phyloP scores from a whole-genome alignment of 2,113 vertebrate species.

The Triplophysa tibetana region DNA sequence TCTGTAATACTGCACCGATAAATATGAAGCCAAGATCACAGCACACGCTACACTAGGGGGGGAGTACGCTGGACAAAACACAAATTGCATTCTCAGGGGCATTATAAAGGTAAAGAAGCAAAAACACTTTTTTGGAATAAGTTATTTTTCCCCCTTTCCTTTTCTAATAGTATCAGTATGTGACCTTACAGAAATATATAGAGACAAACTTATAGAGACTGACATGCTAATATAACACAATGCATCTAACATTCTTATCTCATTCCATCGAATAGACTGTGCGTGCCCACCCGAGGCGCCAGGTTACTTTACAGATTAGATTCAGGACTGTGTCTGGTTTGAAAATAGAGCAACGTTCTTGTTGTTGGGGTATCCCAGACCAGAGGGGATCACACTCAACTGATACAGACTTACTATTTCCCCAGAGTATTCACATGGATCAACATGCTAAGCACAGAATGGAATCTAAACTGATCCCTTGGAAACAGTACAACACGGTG shows the following conservation, averaged over 20 bases:
- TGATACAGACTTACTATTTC: constrained; percentile 27
- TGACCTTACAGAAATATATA: background rate
- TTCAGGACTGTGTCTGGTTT: constrained; percentile 35
- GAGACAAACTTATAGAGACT: background rate
- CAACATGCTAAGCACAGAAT: constrained; percentile 25
- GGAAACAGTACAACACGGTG: constrained; percentile 26
- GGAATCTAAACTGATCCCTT: constrained; percentile 35
- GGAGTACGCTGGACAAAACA: background rate
- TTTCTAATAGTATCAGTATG: no score
- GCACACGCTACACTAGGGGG: background rate
- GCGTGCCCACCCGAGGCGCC: constrained; percentile 14
- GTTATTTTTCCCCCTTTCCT: no score
- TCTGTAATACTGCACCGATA: constrained; percentile 29
- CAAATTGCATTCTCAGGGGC: no score
- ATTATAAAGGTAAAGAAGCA: no score
- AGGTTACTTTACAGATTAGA: constrained; percentile 5
- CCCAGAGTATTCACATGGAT: constrained; percentile 20
- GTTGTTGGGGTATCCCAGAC: constrained; percentile 22
- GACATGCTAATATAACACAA: no score
- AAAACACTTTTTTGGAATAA: no score
- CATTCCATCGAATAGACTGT: background rate
- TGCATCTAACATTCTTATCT: constrained; percentile 1
- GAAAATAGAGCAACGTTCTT: constrained; percentile 46
- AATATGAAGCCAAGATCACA: constrained; percentile 29
- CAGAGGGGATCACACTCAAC: background rate